Evolutionary conservation across 2,888 invertebrate species (phyloP).

Genomic region (Sicus ferrugineus): DNA sequence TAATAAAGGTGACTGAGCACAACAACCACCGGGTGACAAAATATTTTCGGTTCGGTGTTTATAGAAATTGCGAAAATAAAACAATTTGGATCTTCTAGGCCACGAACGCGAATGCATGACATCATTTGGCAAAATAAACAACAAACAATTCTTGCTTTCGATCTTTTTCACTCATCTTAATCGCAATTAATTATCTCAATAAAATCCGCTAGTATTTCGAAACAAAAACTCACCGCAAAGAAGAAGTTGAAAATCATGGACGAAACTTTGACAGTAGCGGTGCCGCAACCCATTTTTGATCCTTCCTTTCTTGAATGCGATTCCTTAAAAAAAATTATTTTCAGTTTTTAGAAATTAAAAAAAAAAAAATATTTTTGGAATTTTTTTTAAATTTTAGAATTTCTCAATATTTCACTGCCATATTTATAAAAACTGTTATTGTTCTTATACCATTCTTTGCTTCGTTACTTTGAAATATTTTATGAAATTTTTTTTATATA

Average conservation of each 20-base stretch:
- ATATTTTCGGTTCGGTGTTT: no score
- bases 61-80: no score
- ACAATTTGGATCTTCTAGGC: no score
- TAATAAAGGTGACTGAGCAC: no score
- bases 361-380: not conserved
- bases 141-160: not conserved
- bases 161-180: not conserved
- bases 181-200: not conserved
- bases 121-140: not conserved
- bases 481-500: slow-evolving; percentile 28
- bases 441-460: no score
- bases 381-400: not conserved
- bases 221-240: slow-evolving; percentile 56
- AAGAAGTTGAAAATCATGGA: slow-evolving; percentile 53
- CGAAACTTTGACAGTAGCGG: slow-evolving; percentile 54
- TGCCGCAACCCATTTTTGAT: slow-evolving; percentile 58
- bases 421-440: not conserved
- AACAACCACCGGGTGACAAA: no score
- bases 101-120: not conserved
- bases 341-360: not conserved
- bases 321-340: slow-evolving; percentile 37
- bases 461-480: not conserved
- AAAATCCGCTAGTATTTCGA: not conserved
- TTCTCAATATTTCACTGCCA: not conserved
- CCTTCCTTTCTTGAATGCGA: slow-evolving; percentile 5